Evolutionary conservation across 1,140 invertebrate species (phyloP), one percentile per base, ranked within the genome.

Genomic region (Medauroidea extradentata): DNA sequence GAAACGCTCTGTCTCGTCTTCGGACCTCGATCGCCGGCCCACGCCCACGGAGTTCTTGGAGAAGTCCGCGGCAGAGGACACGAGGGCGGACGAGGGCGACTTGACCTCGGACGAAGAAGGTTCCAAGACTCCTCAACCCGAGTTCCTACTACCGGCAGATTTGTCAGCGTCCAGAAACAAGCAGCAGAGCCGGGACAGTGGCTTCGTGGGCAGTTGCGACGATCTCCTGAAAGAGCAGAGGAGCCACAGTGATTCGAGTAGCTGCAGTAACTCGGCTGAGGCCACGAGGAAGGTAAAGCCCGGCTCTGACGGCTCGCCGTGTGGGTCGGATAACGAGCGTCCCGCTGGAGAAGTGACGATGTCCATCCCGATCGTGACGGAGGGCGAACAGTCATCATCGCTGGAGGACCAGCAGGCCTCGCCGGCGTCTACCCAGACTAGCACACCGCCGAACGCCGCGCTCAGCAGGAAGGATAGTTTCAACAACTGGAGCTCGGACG

Each of bases 401-500:
- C 39, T 24, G 27, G 21, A 55, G 51, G 9, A 53, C 41, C n/a
- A 54, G 46, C 24, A 25, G 18, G 39, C 29, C 39, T 25, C 25
- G 27, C 41, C 41, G 48, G n/a, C 23, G 48, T 23, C 23, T 27
- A 3, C 38, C 27, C n/a, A 18, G 29, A 39, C 60, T 5, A 44
- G 79, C 38, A 73, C 66, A 16, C 56, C 69, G 19, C 67, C 69
- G 25, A 69, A 68, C n/a, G 62, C 79, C 23, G 79, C 80, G 9
- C 69, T 92, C 0, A 84, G 83, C 3, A 79, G 91, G 25, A 93
- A 93, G 72, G 91, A 94, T 71, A 93, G 90, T 68, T 94, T 94
- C 73, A 93, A 93, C 69, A 93, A 93, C 67, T 94, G 91, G 91
- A 93, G 90, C 43, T 93, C 91, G 0, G 91, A 94, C 69, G 91